Base-by-base conservation (phyloP, 2,113 vertebrate species). In the Aix galericulata region DNA sequence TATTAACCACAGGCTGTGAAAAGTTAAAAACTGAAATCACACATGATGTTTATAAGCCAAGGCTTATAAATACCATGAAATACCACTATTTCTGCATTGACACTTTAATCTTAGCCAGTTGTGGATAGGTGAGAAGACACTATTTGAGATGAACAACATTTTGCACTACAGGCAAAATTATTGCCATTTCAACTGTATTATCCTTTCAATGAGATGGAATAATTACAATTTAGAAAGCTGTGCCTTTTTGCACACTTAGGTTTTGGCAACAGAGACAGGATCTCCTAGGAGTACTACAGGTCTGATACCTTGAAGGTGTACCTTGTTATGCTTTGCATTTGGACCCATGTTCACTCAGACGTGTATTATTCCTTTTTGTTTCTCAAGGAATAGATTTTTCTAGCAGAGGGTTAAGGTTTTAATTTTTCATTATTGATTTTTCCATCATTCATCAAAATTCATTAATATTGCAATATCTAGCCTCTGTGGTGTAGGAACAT, bases 381-480 rank as follows among this genome's bases (percentile, higher is more conserved):
- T 79, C 34, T 76, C 34, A 87, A 44, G 32, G 13, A 85, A 75
- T 25, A 89, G 3, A 23, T 68, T 89, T 91, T 94, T 75, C 73
- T 36, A 73, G 25, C 36, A 89, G 15, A 87, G 22, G 14, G 48
- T 27, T 85, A 94, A 79, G 29, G 17, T 60, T 94, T 88, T 91
- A 56, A 53, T 73, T 91, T 89, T 94, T 85, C 62, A 76, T 77
- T 85, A 87, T 32, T 56, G 16, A 27, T 82, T 85, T 93, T 91
- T 48, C 58, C 55, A 50, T 50, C 71, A 64, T 78, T 82, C 52
- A 85, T 85, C 62, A 85, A 63, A 84, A 94, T 79, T 82, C 63
- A 93, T 95, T 87, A 91, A 85, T 89, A 89, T 40, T 96, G 20
- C 44, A 82, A 36, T 73, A 53, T 25, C 67, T 91, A 73, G 76